Conservation (phyloP, 2,888 invertebrate genomes). For the Tinea trinotella region DNA sequence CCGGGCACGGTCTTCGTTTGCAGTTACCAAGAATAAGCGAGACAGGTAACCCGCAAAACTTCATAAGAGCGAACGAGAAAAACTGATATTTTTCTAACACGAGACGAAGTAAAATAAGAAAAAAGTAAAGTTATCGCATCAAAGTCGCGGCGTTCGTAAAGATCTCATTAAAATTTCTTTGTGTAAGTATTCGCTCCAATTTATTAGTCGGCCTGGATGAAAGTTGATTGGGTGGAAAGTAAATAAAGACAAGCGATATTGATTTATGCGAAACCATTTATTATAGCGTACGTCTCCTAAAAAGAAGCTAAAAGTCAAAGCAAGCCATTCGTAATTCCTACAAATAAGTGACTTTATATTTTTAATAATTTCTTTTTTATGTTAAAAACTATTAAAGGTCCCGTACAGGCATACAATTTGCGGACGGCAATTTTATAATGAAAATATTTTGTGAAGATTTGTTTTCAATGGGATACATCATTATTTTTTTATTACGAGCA, state of each 20-base stretch:
- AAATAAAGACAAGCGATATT: conserved; percentile 54
- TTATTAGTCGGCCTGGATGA: conserved; percentile 39
- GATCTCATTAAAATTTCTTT: conserved; percentile 69
- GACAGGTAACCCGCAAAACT: conserved; percentile 31
- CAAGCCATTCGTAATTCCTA: background rate
- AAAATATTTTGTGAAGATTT: conserved; percentile 1
- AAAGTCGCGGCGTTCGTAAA: conserved; percentile 57
- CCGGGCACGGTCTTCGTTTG: conserved; percentile 54
- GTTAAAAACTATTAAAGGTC: too few relatives aligned
- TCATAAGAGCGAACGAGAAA: conserved; percentile 36
- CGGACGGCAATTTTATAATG: background rate
- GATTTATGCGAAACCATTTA: conserved; percentile 40
- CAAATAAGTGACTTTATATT: background rate
- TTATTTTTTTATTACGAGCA: conserved; percentile 65
- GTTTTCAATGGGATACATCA: conserved; percentile 39
- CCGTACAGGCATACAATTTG: too few relatives aligned
- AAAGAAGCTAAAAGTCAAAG: conserved; percentile 16
- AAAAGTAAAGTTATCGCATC: conserved; percentile 58
- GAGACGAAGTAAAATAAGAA: conserved; percentile 57
- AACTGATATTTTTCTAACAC: conserved; percentile 45
- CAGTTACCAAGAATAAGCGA: conserved; percentile 42
- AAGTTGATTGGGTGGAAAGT: conserved; percentile 34
- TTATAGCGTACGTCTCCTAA: conserved; percentile 19
- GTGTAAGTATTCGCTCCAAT: conserved; percentile 61
- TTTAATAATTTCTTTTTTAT: too few relatives aligned